A percentile compares a stretch with the other conserved stretches of the same genome.
Conservation (phyloP, 2,888 invertebrate species). For the Caprella mutica region DNA sequence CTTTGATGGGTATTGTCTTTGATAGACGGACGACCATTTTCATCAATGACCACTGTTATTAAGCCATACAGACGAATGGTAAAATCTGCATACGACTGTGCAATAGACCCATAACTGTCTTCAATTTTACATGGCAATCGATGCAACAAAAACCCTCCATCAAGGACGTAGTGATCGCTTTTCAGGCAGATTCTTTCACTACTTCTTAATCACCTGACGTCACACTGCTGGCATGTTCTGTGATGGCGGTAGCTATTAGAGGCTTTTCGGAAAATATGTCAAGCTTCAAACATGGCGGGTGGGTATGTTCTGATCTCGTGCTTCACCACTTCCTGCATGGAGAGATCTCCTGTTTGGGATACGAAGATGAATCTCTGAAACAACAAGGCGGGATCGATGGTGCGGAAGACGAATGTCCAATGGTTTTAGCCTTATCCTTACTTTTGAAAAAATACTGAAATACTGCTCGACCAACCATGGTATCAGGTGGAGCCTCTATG, state of each 20-base stretch:
- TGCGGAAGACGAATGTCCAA: too few species aligned
- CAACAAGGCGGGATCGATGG: too few species aligned
- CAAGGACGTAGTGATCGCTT: neutral
- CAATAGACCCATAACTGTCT: too few species aligned
- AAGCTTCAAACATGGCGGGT: conserved; percentile 18
- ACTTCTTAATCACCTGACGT: neutral
- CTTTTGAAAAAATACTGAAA: conserved; percentile 18
- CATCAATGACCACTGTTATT: neutral
- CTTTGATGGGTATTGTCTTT: conserved; percentile 7
- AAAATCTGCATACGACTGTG: conserved; percentile 11
- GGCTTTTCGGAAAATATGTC: conserved; percentile 11
- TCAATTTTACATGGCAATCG: neutral
- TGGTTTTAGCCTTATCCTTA: too few species aligned
- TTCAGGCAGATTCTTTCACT: neutral
- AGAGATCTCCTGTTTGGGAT: conserved; percentile 14
- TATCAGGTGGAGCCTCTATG: conserved; percentile 14
- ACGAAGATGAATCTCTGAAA: conserved; percentile 28
- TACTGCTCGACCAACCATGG: conserved; percentile 11
- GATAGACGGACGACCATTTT: conserved; percentile 3
- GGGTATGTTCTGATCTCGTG: conserved; percentile 18
- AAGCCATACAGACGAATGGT: conserved; percentile 1
- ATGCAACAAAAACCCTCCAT: conserved; percentile 2
- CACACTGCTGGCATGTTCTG: too few species aligned
- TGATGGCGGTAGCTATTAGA: conserved; percentile 14
- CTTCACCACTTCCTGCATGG: conserved; percentile 14